These are phyloP conservation scores for Gallinago paraguaiae DNA, from an alignment of 2,113 vertebrate species.

Conservation along the genomic window DNA sequence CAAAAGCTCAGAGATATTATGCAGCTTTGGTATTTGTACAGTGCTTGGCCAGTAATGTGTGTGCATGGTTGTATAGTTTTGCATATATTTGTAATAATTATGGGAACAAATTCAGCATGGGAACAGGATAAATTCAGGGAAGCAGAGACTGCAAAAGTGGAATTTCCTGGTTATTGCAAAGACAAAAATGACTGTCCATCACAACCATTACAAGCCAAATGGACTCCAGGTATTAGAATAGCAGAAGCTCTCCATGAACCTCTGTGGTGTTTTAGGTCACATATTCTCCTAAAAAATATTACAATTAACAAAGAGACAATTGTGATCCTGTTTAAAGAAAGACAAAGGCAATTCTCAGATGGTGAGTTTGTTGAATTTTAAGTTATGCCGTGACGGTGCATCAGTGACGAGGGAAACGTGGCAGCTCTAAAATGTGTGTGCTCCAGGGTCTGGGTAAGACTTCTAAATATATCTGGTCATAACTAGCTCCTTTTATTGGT, in stretches of 20 bases:
- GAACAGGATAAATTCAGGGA: not conserved
- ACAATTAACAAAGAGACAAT: not conserved
- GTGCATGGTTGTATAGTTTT: not conserved
- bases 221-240: not conserved
- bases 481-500: not conserved
- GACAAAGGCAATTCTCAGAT: not conserved
- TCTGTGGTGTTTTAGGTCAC: not conserved
- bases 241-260: not conserved
- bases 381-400: not conserved
- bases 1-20: not conserved
- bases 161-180: not conserved
- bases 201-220: not conserved
- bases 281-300: not conserved
- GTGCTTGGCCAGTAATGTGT: not conserved
- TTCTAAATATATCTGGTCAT: not conserved
- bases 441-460: not conserved
- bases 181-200: not conserved
- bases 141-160: not conserved
- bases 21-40: not conserved
- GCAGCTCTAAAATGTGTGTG: not conserved
- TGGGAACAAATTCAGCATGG: not conserved
- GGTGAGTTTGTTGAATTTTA: not conserved
- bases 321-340: not conserved
- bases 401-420: accelerated
- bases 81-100: not conserved